Evolutionary conservation across 1,140 invertebrate genomes (phyloP), one percentile per base, ranked within the genome.

Genomic region (Gonatopus flavifemur): DNA sequence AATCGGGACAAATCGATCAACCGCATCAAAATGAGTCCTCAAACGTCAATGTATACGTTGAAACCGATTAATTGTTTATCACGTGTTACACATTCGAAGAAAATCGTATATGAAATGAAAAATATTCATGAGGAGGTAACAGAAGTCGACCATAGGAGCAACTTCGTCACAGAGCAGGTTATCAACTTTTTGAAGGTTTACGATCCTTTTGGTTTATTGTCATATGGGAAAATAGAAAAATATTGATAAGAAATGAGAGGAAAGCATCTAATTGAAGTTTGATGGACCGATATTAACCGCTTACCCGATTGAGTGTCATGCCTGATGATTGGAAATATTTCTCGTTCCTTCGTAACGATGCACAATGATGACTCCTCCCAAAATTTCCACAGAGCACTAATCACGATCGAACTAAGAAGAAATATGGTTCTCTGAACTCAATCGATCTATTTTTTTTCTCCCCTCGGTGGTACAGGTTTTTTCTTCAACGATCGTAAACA

Each of bases 161-260:
- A 79, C 45, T 66, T 66, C 52, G 62, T 86, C 64, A 76, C 75
- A 75, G 77, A 83, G 69, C 82, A 87, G 84, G 84, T 87, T 86
- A 84, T 81, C 72, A 82, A 80, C 72, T 82, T 86, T 81, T 79
- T 86, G 69, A 81, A 86, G 84, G 84, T 86, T 85, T 65, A 62
- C 44, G n/a, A 41, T 81, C 72, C 75, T 74, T 77, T 67, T 72
- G 54, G 62, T 49, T 19, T 28, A 42, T 30, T 22, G 28, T 7
- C 21, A 24, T n/a, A 38, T 22, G 22, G 8, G 25, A 32, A 42
- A 19, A 25, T 9, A 35, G 30, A 31, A 21, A 7, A 6, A 25
- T 16, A 15, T 9, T n/a, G 9, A 12, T 31, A 20, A 13, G 32
- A 42, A 32, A 24, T 13, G 20, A 19, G 3, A 44, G n/a, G n/a